Evolutionary conservation across 1,140 invertebrate genomes (phyloP), one percentile per base, ranked within the genome.

Genomic region (Drosophila grimshawi): DNA sequence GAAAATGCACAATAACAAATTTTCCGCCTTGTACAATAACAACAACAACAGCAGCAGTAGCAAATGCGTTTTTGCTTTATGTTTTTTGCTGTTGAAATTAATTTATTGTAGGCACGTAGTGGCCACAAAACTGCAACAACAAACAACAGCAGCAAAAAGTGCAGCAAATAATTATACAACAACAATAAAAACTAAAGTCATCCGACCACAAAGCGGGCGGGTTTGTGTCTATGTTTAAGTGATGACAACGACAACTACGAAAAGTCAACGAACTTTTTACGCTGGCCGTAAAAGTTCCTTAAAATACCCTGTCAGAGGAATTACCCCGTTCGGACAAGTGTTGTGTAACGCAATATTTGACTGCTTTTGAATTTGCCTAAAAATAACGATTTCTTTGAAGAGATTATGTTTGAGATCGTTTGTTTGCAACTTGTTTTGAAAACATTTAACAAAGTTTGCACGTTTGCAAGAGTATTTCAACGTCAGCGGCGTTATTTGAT

Each of bases 1-100:
- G 76, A 89, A 89, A 82, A 69, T 66, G 51, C 78, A 78, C 78
- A 89, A 88, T 73, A 89, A 88, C 80, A 83, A 89, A 90, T 90
- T 90, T 89, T 89, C 85, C 85, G 85, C 78, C 55, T 89, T 88
- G 49, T 48, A 66, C 66, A 59, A 69, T 70, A 45, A 11, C 37
- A 67, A 35, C 60, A 55, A 7, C 30, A 62, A 35, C 57, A 72
- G 19, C 39, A 55, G 19, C 32, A 66, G 68, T 59, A 60, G 68
- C 65, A 79, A 86, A 79, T 82, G 77, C 63, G 76, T 70, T n/a
- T 80, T 76, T 79, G 69, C 48, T 76, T 52, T 59, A 78, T 76
- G 76, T 72, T 72, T 67, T 51, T 60, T 56, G 48, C 59, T 52
- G 53, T 72, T 81, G 37, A 41, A 53, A 73, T 62, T 83, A 75